Conservation (phyloP, 2,113 vertebrate species). For the Camelus dromedarius region DNA sequence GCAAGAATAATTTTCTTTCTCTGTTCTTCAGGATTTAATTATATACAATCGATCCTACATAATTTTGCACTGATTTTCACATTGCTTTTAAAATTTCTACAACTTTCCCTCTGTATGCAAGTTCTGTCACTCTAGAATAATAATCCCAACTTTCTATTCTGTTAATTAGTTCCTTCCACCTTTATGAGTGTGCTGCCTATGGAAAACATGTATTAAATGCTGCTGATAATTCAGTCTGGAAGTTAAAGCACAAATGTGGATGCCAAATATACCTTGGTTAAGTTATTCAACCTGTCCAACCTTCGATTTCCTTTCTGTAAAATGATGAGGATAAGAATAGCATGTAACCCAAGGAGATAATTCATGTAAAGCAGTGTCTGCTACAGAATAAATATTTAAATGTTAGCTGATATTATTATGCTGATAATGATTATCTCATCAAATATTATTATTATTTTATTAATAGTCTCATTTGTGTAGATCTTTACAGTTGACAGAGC, state of each 20-base stretch:
- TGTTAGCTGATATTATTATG: background rate
- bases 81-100: background rate
- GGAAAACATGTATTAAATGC: background rate
- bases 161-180: background rate
- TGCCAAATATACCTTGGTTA: background rate
- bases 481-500: background rate
- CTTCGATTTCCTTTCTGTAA: background rate
- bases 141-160: background rate
- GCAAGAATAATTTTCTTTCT: constrained; percentile 38
- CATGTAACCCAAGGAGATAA: background rate
- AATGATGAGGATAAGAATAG: background rate
- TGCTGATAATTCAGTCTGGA: background rate
- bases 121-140: background rate
- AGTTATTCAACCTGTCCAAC: background rate
- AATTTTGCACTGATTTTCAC: background rate
- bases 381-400: background rate
- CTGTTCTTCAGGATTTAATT: background rate
- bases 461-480: background rate
- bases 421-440: background rate
- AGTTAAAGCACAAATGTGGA: background rate
- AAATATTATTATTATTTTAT: background rate
- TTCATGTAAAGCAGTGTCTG: background rate
- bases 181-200: background rate
- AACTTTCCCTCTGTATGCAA: background rate
- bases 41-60: background rate